These are phyloP conservation scores for Apodemus agrarius DNA, from an alignment of 2,797 vertebrate species.

Conservation along the genomic window DNA sequence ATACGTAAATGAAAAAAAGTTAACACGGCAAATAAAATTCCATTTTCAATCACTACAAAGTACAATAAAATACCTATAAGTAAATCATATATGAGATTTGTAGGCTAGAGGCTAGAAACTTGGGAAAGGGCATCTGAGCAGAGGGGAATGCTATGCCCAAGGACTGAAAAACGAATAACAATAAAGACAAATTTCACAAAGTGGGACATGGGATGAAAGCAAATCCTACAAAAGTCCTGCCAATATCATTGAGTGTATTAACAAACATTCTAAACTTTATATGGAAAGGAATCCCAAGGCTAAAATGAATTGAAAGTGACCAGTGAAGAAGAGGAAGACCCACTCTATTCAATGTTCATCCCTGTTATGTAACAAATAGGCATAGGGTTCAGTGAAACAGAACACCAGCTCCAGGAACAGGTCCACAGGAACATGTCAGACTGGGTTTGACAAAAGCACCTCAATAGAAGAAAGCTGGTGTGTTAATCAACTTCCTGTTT, in stretches of 20 bases:
- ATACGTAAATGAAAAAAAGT: not conserved
- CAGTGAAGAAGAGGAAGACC: not conserved
- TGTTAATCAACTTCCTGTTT: not conserved
- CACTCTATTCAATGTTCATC: not conserved
- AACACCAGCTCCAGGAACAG: not conserved
- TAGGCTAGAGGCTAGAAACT: not conserved
- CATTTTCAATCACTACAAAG: not conserved
- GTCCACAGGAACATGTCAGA: not conserved
- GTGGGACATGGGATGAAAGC: not conserved
- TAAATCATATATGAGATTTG: not conserved
- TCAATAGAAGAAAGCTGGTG: not conserved
- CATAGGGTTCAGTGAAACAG: not conserved
- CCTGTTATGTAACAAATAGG: not conserved
- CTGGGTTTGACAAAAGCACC: slow-evolving; percentile 7
- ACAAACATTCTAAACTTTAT: slow-evolving; percentile 34
- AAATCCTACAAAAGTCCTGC: not conserved
- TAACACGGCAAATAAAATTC: not conserved
- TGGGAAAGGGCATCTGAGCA: not conserved
- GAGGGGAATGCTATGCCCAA: not conserved
- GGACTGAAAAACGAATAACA: not conserved
- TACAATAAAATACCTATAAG: not conserved
- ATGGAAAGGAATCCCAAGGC: not conserved
- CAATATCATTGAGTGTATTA: not conserved
- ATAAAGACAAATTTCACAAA: not conserved
- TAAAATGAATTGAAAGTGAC: not conserved